phyloP scores from a whole-genome alignment of 92 coral and sea anemone genomes.

The Virgularia gustaviana region DNA sequence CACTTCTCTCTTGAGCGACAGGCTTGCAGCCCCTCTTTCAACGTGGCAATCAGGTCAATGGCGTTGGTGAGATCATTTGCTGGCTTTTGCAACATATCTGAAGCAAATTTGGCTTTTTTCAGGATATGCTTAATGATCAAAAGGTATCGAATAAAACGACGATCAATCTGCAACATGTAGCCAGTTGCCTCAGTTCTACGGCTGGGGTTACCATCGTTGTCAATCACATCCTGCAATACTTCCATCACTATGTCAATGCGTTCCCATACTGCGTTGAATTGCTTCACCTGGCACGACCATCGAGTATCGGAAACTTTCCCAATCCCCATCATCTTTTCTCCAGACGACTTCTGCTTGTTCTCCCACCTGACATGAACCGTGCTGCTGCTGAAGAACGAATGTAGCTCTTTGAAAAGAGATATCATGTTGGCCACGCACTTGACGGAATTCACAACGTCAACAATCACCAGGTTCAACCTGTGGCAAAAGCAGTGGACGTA shows the following conservation, averaged over 20 bases:
- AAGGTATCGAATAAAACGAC: constrained; percentile 4
- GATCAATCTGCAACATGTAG: constrained; percentile 1
- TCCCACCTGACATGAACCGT: not conserved
- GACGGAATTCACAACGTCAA: not conserved
- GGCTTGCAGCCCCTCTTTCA: not conserved
- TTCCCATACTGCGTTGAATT: too few relatives aligned
- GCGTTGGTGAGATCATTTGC: constrained; percentile 6
- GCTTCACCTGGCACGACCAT: too few relatives aligned
- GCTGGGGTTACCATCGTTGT: not conserved
- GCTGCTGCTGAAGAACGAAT: not conserved
- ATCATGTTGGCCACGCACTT: not conserved
- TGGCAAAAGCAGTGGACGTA: too few relatives aligned
- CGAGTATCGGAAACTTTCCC: too few relatives aligned
- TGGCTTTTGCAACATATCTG: constrained; percentile 9
- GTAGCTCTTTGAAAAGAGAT: not conserved
- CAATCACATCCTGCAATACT: too few relatives aligned
- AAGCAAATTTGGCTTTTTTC: constrained; percentile 20
- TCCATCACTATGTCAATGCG: too few relatives aligned
- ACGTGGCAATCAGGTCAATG: constrained; percentile 7
- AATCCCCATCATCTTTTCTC: not conserved
- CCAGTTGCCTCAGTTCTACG: not conserved
- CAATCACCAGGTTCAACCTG: not conserved
- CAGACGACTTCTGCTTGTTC: not conserved
- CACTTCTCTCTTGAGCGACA: constrained; percentile 24
- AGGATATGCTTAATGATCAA: constrained; percentile 11